A percentile compares a stretch with the other conserved stretches of the same genome.
Conservation (phyloP, 2,888 invertebrate genomes). For the Cerceris rybyensis region DNA sequence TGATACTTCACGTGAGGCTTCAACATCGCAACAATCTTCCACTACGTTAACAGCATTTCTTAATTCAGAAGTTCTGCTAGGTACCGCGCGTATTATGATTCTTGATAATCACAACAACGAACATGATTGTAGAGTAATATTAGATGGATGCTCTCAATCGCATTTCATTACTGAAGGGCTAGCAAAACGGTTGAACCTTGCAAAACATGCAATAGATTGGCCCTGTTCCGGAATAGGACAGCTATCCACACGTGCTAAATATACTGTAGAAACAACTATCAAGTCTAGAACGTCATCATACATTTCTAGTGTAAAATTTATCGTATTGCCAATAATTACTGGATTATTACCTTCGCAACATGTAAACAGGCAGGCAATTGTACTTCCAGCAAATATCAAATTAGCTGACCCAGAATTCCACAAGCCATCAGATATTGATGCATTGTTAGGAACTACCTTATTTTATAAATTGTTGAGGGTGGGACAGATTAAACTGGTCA, state of each 20-base stretch:
- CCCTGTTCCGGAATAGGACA: neutral
- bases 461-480: neutral
- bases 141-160: slow-evolving; percentile 13
- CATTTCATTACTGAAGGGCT: slow-evolving; percentile 2
- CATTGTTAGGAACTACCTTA: neutral
- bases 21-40: neutral
- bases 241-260: neutral
- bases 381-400: neutral
- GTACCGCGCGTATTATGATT: neutral
- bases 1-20: neutral
- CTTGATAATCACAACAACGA: neutral
- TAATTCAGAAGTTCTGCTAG: slow-evolving; percentile 3
- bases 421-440: neutral
- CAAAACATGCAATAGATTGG: neutral
- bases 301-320: too few relatives aligned
- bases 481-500: neutral
- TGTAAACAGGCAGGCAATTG: neutral
- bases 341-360: neutral
- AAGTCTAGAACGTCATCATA: neutral
- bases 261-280: neutral
- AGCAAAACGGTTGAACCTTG: neutral
- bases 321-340: too few relatives aligned
- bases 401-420: slow-evolving; percentile 7
- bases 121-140: slow-evolving; percentile 1
- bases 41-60: neutral